Base-by-base conservation (phyloP, 2,888 invertebrate genomes). In the Monochamus alternatus region DNA sequence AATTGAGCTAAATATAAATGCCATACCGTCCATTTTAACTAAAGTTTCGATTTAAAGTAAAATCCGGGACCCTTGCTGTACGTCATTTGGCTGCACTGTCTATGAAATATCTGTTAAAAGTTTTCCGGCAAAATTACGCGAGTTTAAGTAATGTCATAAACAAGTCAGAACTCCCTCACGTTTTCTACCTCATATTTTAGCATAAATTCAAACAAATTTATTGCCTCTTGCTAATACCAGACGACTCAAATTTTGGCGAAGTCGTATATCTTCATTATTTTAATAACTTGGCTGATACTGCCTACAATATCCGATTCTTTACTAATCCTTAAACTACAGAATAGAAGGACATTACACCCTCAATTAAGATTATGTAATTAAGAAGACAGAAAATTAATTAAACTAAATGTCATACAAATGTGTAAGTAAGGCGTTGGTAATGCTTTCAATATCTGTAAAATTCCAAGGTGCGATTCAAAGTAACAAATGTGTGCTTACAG, bases 141-240 rank as follows among this genome's bases (percentile, higher is more conserved):
- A 63, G 63, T 76, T 73, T 73, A 78, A 78, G 74, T 74, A 73
- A 77, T 80, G 79, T 78, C 74, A 77, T 81, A 81, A 81, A 81
- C 77, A 79, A 77, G 79, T 78, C 79, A 78, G 67, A 80, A 78
- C 74, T 76, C 75, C 74, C 74, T 77, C 75, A 74, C 73, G 75
- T 62, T 74, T 74, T 73, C 69, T 62, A 65, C 73, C 76, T 72
- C 78, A 80, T 78, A 76, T 78, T 80, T 75, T 76, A 78, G 75
- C 74, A 75, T 76, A 78, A 77, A 74, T 76, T 74, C 73, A 58
- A 69, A 70, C 67, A 75, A 75, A 78, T 74, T 76, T 79, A 78
- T 80, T 55, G 73, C 72, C 71, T 55, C 63, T 12, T 22, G 74
- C 59, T 70, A 64, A 74, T 64, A 58, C 51, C 51, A 59, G 47